A percentile compares a stretch with the other conserved stretches of the same genome.
Conservation (phyloP, 1,140 invertebrate genomes). For the Polyergus mexicanus region DNA sequence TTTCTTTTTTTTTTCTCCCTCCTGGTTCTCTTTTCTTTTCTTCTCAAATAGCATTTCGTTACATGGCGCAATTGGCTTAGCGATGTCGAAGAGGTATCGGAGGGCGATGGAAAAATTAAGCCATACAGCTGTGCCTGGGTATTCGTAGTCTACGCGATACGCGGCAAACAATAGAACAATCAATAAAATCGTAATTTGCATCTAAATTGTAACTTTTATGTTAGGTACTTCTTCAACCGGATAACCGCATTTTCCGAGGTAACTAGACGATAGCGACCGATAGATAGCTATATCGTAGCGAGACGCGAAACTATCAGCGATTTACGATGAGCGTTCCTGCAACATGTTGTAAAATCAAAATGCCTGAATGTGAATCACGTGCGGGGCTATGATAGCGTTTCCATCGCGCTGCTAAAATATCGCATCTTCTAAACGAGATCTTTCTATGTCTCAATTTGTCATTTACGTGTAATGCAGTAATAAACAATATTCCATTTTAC, state of each 20-base stretch:
- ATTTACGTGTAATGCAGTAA: not conserved
- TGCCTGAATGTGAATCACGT: slow-evolving; percentile 27
- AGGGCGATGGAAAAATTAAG: slow-evolving; percentile 38
- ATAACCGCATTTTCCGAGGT: slow-evolving; percentile 45
- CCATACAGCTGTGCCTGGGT: not conserved
- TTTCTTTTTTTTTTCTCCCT: not conserved
- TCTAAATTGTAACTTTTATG: slow-evolving; percentile 72
- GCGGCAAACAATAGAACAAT: slow-evolving; percentile 46
- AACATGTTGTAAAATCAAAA: slow-evolving; percentile 29
- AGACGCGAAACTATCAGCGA: slow-evolving; percentile 17
- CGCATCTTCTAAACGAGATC: slow-evolving; percentile 2
- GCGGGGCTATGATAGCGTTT: slow-evolving; percentile 6
- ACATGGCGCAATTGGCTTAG: slow-evolving; percentile 1
- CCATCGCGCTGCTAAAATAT: not conserved
- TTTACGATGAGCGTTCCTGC: slow-evolving; percentile 6
- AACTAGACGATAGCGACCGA: slow-evolving; percentile 21
- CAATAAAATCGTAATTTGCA: slow-evolving; percentile 75
- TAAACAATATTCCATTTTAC: not conserved
- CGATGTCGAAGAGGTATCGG: slow-evolving; percentile 16
- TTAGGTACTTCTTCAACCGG: slow-evolving; percentile 12
- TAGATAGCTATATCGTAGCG: not conserved
- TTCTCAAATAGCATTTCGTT: not conserved
- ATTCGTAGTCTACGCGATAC: slow-evolving; percentile 12
- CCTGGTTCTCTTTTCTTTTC: too few relatives aligned
- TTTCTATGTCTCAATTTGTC: not conserved